A percentile compares a stretch with the other conserved stretches of the same genome.
Evolutionary conservation across 2,113 vertebrate species (phyloP).

Genomic region (Pristiophorus japonicus): DNA sequence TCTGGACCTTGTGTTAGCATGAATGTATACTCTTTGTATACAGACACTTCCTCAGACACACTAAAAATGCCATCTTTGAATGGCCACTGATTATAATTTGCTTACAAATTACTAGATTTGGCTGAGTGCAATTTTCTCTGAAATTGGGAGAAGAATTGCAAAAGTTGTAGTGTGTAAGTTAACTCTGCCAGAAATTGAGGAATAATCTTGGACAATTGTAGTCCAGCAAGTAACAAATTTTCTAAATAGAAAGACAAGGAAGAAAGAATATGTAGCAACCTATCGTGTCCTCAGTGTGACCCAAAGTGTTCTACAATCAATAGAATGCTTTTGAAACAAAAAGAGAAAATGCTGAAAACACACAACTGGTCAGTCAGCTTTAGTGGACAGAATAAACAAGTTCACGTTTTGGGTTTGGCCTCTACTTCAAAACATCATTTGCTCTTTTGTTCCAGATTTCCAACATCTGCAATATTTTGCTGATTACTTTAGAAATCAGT

Average conservation of each 20-base stretch:
- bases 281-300: not conserved
- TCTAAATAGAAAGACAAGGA: not conserved
- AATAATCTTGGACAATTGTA: not conserved
- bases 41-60: constrained; percentile 41
- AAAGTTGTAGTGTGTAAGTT: not conserved
- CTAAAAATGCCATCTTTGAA: constrained; percentile 42
- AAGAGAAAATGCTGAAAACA: not conserved
- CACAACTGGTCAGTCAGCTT: not conserved
- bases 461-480: not conserved
- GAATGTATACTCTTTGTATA: constrained; percentile 42
- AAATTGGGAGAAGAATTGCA: not conserved
- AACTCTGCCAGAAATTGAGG: not conserved
- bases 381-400: not conserved
- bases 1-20: constrained; percentile 21
- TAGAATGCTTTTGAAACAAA: not conserved
- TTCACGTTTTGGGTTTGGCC: not conserved
- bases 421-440: not conserved
- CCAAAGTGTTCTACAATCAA: not conserved
- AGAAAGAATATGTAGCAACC: not conserved
- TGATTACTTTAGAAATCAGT: not conserved
- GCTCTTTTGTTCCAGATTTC: not conserved
- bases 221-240: not conserved
- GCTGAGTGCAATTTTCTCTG: not conserved
- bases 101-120: not conserved
- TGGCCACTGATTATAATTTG: constrained; percentile 32